Evolutionary conservation across 2,888 invertebrate species (phyloP), one percentile per base, ranked within the genome.

Genomic region (Drosophila anceps): DNA sequence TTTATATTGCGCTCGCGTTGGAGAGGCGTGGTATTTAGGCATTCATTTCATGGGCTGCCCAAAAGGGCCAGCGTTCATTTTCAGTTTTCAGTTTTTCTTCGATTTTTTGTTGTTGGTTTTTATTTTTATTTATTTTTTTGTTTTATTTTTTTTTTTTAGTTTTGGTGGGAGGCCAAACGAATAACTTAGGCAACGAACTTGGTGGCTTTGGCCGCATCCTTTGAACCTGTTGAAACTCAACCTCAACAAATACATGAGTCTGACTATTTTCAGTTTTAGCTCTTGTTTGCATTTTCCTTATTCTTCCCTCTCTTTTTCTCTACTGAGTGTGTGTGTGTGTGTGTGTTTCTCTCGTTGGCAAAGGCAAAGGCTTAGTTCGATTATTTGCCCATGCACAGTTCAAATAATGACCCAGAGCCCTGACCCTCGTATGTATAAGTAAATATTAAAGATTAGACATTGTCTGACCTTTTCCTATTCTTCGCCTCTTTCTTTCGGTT

Each of bases 201-300:
- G 69, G 35, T 20, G 31, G 57, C n/a, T 64, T 63, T 51, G 63
- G 70, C 61, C 81, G 81, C 84, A 88, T 85, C 88, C 90, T 90
- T 89, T 91, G 90, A 91, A 90, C 87, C 82, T 88, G 82, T 84
- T 82, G 81, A 79, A 55, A 74, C 80, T 20, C 69, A 82, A 85
- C 88, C 85, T 85, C 85, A 85, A 88, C 85, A 87, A 86, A 88
- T 81, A 85, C 65, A 68, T 66, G 76, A 79, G 74, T 72, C 72
- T 65, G 59, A 57, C 59, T 66, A 71, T 84, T 80, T 84, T 66
- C 53, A 37, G 41, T 59, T 41, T 29, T 29, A n/a, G 33, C 12
- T 50, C 54, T 54, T 83, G 67, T 84, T 82, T 84, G 79, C 62
- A 60, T 81, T 66, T 67, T 48, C 51, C 55, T 76, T 73, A n/a